A percentile compares a stretch with the other conserved stretches of the same genome.
Evolutionary conservation across 2,113 vertebrate genomes (phyloP).

Genomic region (Panthera leo): DNA sequence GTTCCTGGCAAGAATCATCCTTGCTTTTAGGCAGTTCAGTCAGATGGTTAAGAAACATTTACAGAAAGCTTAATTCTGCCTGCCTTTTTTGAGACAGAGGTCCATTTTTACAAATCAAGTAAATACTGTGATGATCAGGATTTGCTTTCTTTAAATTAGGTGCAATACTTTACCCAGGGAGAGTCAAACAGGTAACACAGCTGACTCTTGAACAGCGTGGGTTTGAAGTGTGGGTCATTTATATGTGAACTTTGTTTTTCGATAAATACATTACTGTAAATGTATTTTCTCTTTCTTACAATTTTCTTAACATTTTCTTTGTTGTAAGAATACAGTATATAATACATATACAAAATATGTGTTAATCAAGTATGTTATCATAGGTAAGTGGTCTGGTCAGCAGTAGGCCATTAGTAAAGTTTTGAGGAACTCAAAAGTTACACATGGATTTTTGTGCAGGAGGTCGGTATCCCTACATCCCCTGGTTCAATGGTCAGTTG

Average conservation of each 20-base stretch:
- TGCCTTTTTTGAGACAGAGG: not conserved
- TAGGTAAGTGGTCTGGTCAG: not conserved
- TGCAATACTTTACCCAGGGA: not conserved
- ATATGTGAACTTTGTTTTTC: not conserved
- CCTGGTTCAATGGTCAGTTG: not conserved
- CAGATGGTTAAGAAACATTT: not conserved
- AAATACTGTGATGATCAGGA: not conserved
- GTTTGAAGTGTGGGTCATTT: not conserved
- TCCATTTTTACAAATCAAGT: not conserved
- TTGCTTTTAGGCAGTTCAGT: not conserved
- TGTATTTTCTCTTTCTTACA: not conserved
- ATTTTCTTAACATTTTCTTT: not conserved
- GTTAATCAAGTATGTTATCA: not conserved
- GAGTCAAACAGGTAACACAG: not conserved
- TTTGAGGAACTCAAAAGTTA: not conserved
- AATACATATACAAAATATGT: not conserved
- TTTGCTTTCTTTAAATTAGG: not conserved
- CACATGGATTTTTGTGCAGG: not conserved
- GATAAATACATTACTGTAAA: not conserved
- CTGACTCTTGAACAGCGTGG: not conserved
- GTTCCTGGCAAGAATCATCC: not conserved
- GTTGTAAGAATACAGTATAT: not conserved
- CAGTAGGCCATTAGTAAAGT: not conserved
- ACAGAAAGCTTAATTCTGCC: not conserved
- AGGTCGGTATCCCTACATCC: not conserved